phyloP scores from a whole-genome alignment of 2,797 vertebrate species.

The Myotis planiceps region DNA sequence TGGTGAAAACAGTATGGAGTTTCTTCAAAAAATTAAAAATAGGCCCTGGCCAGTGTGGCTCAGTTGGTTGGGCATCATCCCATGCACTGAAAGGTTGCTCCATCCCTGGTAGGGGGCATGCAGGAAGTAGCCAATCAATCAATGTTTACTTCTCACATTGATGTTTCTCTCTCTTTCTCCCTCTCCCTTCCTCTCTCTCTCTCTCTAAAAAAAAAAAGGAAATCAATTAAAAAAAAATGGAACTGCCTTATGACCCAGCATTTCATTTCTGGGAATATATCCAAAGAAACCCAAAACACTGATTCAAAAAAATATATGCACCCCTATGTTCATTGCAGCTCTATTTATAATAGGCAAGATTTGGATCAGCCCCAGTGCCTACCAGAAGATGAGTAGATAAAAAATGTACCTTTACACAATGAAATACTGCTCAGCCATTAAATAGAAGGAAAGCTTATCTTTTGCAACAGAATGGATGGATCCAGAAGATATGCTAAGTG shows the following conservation, averaged over 20 bases:
- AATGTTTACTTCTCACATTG: no score
- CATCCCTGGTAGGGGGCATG: no score
- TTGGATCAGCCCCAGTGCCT: neutral
- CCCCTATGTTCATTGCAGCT: neutral
- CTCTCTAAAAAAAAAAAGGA: no score
- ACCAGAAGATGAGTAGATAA: neutral
- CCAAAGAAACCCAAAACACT: neutral
- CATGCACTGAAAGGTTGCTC: no score
- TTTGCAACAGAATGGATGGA: neutral
- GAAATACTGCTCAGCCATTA: neutral
- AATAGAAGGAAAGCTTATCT: neutral
- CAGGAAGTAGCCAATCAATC: no score
- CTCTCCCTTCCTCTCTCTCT: no score
- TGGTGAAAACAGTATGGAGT: neutral
- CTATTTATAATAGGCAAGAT: neutral
- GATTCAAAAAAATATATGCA: neutral
- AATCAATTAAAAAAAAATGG: no score
- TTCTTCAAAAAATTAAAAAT: neutral
- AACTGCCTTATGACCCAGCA: neutral
- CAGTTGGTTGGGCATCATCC: no score
- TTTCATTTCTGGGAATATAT: neutral
- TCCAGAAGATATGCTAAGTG: neutral
- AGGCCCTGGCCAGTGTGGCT: no score
- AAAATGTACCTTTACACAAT: neutral
- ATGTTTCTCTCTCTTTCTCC: no score